Base-by-base conservation (phyloP, 2,113 vertebrate genomes). In the Sitta europaea region DNA sequence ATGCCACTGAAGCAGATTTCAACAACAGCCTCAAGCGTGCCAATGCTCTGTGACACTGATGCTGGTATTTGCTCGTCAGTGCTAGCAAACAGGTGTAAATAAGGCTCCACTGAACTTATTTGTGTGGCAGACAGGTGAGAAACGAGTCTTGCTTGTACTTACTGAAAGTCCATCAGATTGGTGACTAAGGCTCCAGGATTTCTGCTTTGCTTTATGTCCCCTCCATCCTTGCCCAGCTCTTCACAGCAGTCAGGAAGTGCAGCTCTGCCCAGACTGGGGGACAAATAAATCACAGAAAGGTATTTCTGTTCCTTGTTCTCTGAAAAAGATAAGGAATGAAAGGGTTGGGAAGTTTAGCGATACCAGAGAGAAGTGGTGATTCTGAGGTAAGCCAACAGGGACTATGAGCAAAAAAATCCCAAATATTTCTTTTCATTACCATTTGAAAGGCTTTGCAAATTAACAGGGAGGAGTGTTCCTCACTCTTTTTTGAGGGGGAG, bases 151-250 rank as follows among this genome's bases (percentile, higher is more conserved):
- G 9, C n/a, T 78, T 22, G 50, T 57, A 86, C 96, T 92, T 53
- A 93, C 96, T 63, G 67, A 19, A 85, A 88, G n/a, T 75, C 84
- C 86, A 96, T 88, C 65, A 87, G 88, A 86, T 23, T 57, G 74
- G 63, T 77, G 94, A 92, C 86, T 63, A 86, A 96, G 76, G 84
- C 83, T 86, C 86, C 88, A 94, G 50, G 92, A 87, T 10, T 89
- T 75, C 53, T 40, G 38, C 75, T 75, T 76, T 5, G 12, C 65
- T 92, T 90, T 96, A 95, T 86, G 93, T 95, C 3, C 54, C 85
- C 35, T 97, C 94, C 94, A 89, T 96, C 67, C 70, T 95, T 42
- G 61, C 40, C 40, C 87, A 91, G 80, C 35, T 86, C 63, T 53
- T 92, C 94, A 86, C 20, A 54, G 53, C 58, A 71, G 70, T 19